Evolutionary conservation across 2,797 vertebrate species (phyloP).

Genomic region (Pseudochromis fuscus): DNA sequence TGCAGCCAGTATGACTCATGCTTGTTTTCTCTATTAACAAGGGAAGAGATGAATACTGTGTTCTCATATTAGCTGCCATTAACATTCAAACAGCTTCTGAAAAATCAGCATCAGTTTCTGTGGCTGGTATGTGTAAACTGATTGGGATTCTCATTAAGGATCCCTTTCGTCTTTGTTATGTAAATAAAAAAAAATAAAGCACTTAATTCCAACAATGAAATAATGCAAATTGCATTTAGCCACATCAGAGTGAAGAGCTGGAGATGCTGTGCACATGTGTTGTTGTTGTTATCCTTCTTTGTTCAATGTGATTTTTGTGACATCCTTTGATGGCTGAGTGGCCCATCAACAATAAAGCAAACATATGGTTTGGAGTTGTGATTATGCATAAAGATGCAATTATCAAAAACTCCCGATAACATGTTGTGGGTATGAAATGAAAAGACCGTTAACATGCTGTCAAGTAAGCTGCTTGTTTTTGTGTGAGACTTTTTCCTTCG

Average conservation of each 20-base stretch:
- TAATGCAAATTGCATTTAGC: constrained; percentile 37
- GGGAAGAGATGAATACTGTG: constrained; percentile 18
- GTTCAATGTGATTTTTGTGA: constrained; percentile 28
- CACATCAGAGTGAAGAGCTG: constrained; percentile 45
- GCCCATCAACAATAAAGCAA: constrained; percentile 23
- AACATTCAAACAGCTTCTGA: constrained; percentile 26
- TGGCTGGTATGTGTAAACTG: constrained; percentile 11
- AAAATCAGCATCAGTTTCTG: constrained; percentile 17
- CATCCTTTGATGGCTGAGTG: constrained; percentile 42
- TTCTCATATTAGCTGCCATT: constrained; percentile 15
- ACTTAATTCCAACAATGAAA: constrained; percentile 46
- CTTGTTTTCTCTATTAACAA: constrained; percentile 4
- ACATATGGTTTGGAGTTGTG: constrained; percentile 10
- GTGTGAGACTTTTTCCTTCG: neutral
- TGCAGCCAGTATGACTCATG: constrained; percentile 3
- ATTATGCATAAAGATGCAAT: neutral
- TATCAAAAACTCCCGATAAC: neutral
- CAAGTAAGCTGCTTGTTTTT: neutral
- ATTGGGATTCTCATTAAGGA: constrained; percentile 54
- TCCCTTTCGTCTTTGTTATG: constrained; percentile 60
- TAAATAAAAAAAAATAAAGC: constrained; percentile 51
- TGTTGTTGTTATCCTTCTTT: constrained; percentile 24
- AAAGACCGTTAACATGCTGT: neutral
- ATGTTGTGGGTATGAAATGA: neutral
- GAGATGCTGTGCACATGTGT: constrained; percentile 20